Conservation (phyloP, 2,797 vertebrate genomes). For the Vipera ursinii region DNA sequence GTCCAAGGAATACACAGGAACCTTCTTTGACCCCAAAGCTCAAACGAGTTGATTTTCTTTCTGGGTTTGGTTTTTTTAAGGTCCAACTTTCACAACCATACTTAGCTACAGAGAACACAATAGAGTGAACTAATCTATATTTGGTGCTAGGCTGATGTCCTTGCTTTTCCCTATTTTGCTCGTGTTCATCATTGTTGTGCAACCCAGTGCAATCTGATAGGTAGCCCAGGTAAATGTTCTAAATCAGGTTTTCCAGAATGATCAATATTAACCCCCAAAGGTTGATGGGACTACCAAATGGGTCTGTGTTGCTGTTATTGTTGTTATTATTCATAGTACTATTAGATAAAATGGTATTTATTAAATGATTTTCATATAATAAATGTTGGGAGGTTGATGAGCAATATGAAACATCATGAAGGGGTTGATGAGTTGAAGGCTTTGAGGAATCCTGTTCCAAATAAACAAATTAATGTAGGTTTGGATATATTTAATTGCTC, state of each 20-base stretch:
- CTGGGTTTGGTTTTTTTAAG: background rate
- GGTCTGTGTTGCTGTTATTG: background rate
- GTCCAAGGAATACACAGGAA: background rate
- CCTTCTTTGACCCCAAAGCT: background rate
- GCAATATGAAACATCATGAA: background rate
- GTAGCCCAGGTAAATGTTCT: background rate
- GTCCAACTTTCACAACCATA: background rate
- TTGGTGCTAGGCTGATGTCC: background rate
- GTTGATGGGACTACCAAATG: background rate
- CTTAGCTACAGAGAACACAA: background rate
- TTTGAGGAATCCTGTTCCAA: background rate
- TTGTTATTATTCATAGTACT: background rate
- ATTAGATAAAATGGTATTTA: background rate
- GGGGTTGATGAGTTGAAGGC: background rate
- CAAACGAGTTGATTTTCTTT: background rate
- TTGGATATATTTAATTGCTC: background rate
- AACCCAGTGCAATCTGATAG: background rate
- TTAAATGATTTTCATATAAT: background rate
- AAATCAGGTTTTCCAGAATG: background rate
- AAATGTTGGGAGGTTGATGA: background rate
- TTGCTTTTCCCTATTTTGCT: background rate
- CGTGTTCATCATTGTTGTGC: background rate
- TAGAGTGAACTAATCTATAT: background rate
- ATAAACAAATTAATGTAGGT: background rate
- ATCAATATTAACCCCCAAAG: background rate